Base-by-base conservation (phyloP, 2,113 vertebrate species). In the Pollachius pollachius region DNA sequence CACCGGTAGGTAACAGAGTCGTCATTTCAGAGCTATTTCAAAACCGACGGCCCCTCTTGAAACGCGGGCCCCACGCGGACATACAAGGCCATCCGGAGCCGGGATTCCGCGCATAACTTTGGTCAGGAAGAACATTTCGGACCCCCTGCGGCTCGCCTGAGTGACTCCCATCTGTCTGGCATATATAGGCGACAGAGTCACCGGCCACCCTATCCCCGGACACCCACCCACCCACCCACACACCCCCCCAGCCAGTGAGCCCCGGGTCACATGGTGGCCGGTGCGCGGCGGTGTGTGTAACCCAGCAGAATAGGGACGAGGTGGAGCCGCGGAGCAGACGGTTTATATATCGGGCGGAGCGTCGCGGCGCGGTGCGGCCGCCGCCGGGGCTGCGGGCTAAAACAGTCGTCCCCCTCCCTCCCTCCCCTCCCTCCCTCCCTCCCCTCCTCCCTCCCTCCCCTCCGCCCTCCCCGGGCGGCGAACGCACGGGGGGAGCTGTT, bases 271-370 rank as follows among this genome's bases (percentile, higher is more conserved):
- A 48, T 48, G 41, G 9, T 48, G 41, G 2, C 12, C 30, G 5
- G 2, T 30, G 30, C 21, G 21, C 9, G 37, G 69, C 85, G 37
- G 37, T 78, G 84, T 82, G 78, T 89, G 85, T 87, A 80, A 86
- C 86, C 89, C 85, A 78, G 77, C 41, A 48, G 41, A 48, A 48
- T 48, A 48, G 41, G 12, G 41, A 13, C 7, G 41, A 48, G 41
- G 41, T 11, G 41, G 41, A 48, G 41, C 41, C 41, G 41, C 41
- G 41, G 9, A 13, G 41, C 7, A 7, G 41, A 48, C 12, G 78
- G 84, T 88, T 82, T 77, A 81, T 82, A 86, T 86, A 87, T 88
- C 83, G 78, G 80, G 85, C 85, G 82, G 85, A 87, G 76, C 73
- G 76, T 82, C 86, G 41, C 41, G 41, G 41, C 41, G 9, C 85